Evolutionary conservation across 2,888 invertebrate genomes (phyloP), one percentile per base, ranked within the genome.

Genomic region (Aspidiotus rigidus): DNA sequence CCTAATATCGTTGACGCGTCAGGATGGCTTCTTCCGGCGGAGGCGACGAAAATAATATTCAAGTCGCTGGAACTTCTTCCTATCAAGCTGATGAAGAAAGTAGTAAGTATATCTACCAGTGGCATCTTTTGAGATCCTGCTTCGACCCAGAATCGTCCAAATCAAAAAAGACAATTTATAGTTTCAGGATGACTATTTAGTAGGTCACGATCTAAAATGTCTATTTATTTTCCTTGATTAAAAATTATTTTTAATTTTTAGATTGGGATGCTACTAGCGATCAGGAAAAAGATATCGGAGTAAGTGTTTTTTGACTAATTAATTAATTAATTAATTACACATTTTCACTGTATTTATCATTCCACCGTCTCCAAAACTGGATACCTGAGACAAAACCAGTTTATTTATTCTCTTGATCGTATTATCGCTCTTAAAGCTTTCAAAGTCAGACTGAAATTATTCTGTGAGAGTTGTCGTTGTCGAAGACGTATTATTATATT

Each of bases 1-100:
- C 28, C 28, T 28, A 28, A 28, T 28, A 28, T 28, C 49, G 49
- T 49, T 49, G n/a, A 49, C 10, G 49, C 10, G n/a, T 40, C 16
- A 64, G 13, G 28, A 66, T 66, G 66, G 59, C 66, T 66, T 66
- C 66, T 40, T 60, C 66, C 44, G 66, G 66, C 40, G 59, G 59
- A 59, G 66, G 55, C 49, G 66, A 66, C 13, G 66, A 66, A 66
- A 66, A 66, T 16, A 59, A 66, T 49, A 66, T 66, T 42, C 57
- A 59, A 66, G 66, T 66, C 7, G 66, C 57, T 66, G 66, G 66
- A 59, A 66, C 66, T 9, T 66, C 66, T 15, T 66, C 59, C n/a
- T 42, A 42, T 44, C 16, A 66, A 59, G 66, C 66, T 44, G 66
- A 66, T 39, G 57, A 66, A 11, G 66, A 66, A 39, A 66, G 66